These are phyloP conservation scores for Ifrita kowaldi DNA, from an alignment of 2,113 vertebrate genomes.

Conservation along the genomic window DNA sequence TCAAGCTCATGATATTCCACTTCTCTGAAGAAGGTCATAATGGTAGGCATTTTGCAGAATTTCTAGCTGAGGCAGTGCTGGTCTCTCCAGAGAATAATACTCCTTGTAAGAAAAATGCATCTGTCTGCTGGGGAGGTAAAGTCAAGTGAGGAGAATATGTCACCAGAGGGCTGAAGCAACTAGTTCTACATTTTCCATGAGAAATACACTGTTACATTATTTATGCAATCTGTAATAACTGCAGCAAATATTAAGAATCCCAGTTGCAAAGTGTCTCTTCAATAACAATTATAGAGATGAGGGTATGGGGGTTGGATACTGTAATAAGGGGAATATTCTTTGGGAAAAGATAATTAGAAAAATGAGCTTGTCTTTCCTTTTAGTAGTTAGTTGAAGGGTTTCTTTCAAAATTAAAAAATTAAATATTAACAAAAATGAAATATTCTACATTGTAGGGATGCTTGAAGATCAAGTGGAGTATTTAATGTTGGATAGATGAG, in stretches of 20 bases:
- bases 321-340: neutral
- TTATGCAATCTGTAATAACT: neutral
- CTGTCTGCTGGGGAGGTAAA: neutral
- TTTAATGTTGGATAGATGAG: neutral
- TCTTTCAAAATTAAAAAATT: no score
- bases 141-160: neutral
- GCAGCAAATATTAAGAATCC: neutral
- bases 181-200: neutral
- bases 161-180: neutral
- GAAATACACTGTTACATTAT: neutral
- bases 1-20: neutral
- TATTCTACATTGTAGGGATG: neutral
- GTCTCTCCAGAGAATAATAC: neutral
- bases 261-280: neutral
- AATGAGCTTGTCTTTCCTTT: neutral
- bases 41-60: neutral
- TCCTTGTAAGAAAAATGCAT: neutral
- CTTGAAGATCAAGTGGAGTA: neutral
- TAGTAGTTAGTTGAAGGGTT: neutral
- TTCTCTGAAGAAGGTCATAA: neutral
- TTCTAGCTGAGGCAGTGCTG: neutral
- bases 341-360: neutral
- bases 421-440: neutral
- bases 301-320: neutral
- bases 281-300: neutral